Evolutionary conservation across 1,140 invertebrate genomes (phyloP).

Genomic region (Doryteuthis pealeii): DNA sequence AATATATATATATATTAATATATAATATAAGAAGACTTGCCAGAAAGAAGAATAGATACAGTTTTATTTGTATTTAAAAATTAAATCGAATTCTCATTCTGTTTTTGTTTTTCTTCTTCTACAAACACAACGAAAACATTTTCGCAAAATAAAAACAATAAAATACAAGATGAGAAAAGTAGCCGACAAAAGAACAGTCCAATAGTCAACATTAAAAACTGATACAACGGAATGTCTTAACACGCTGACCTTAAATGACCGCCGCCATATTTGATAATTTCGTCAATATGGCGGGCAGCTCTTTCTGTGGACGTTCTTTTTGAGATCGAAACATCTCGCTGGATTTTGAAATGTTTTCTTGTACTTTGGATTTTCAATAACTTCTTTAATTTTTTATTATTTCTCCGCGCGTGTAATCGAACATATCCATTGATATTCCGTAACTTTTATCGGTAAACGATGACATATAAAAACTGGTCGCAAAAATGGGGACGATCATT

Average conservation of each 20-base stretch:
- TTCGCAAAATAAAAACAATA: too few species aligned
- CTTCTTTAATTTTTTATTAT: constrained; percentile 33
- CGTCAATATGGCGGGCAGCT: constrained; percentile 34
- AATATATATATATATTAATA: too few species aligned
- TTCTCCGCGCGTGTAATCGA: too few species aligned
- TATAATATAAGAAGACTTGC: too few species aligned
- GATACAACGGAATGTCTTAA: constrained; percentile 35
- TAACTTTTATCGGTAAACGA: constrained; percentile 49
- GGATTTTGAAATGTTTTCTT: constrained; percentile 30
- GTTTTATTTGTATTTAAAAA: too few species aligned
- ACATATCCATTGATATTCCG: constrained; percentile 44
- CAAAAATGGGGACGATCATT: constrained; percentile 72
- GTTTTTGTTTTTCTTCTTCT: too few species aligned
- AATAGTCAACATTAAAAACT: constrained; percentile 40
- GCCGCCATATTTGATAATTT: constrained; percentile 22
- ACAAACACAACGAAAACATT: too few species aligned
- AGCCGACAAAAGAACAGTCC: constrained; percentile 19
- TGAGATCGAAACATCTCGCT: constrained; percentile 26
- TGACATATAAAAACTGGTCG: constrained; percentile 65
- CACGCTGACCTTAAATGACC: constrained; percentile 15
- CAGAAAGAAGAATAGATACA: too few species aligned
- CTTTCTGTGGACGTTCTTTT: constrained; percentile 21
- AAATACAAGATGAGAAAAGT: constrained; percentile 1
- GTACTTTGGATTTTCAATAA: constrained; percentile 22
- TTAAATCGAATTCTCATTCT: too few species aligned